Conservation (phyloP, 2,888 invertebrate genomes). For the Athalia rosae region DNA sequence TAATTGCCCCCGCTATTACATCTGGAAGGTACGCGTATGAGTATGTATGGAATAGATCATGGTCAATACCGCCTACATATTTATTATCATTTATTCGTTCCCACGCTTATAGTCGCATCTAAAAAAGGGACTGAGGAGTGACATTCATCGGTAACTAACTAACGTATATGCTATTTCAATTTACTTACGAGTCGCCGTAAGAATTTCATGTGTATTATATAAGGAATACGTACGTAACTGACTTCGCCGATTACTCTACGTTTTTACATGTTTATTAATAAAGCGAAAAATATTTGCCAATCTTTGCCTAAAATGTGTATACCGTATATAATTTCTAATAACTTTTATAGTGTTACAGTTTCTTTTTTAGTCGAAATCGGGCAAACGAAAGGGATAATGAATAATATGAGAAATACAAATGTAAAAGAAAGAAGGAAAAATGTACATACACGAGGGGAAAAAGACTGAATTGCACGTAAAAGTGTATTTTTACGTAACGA, state of each 20-base stretch:
- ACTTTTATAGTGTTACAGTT: not conserved
- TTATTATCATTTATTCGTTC: slow-evolving; percentile 38
- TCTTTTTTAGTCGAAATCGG: not conserved
- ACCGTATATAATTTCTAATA: not conserved
- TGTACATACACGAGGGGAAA: too few relatives aligned
- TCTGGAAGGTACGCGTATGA: slow-evolving; percentile 22
- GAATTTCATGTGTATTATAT: not conserved
- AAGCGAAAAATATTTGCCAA: slow-evolving; percentile 1
- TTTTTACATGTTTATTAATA: not conserved
- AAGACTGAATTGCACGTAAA: slow-evolving; percentile 17
- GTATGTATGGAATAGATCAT: slow-evolving; percentile 45
- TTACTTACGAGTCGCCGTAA: too few relatives aligned
- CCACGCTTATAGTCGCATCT: slow-evolving; percentile 32
- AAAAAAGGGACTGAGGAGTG: slow-evolving; percentile 21
- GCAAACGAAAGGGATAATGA: too few relatives aligned
- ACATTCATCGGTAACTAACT: not conserved
- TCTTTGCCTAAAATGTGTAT: too few relatives aligned
- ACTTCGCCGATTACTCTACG: too few relatives aligned
- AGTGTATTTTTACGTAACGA: slow-evolving; percentile 55
- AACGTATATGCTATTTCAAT: not conserved
- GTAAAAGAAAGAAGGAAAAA: not conserved
- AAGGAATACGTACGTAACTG: not conserved
- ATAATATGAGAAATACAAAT: not conserved
- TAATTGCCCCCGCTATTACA: not conserved
- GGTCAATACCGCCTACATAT: slow-evolving; percentile 48